Base-by-base conservation (phyloP, 2,797 vertebrate genomes). In the Pangasius larnaudii region DNA sequence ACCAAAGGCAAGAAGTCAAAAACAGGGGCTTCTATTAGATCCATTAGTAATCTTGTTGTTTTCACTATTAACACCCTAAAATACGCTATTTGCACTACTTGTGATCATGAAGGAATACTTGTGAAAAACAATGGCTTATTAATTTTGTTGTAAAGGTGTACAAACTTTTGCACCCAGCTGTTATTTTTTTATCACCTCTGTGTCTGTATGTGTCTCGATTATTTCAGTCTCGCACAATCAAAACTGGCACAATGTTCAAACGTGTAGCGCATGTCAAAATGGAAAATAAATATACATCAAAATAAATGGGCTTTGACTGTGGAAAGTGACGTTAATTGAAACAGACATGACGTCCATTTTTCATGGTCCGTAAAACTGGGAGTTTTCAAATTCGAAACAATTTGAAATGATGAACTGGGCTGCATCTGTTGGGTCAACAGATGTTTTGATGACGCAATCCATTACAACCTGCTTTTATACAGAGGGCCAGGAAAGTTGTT, bases 391-490 rank as follows among this genome's bases (percentile, higher is more conserved):
- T 75, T 78, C 51, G 65, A 87, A 89, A 83, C 67, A 84, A 61
- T 86, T 86, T 89, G 85, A 88, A 77, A 86, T 84, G 90, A 22
- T 85, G 88, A 88, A 87, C 88, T 92, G 85, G 71, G 85, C 85
- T 85, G 87, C 85, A 83, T 61, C 74, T 61, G 83, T 85, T 87
- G 88, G 89, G 90, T 90, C 89, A 90, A 87, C 91, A 92, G 91
- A 92, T 92, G 91, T 92, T 92, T 91, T 88, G 86, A 88, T 92
- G 90, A 92, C 80, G 88, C 90, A 84, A 91, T 87, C 79, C 83
- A 85, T 90, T 85, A 84, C 87, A 85, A 90, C 88, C 85, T 86
- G 61, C 83, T 90, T 86, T 88, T 61, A 84, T 53, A 88, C 49
- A 39, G 86, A 88, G 79, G 83, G 87, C 86, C 75, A 87, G 91